phyloP scores from a whole-genome alignment of 2,888 invertebrate species.

The Drosophila macrospina region DNA sequence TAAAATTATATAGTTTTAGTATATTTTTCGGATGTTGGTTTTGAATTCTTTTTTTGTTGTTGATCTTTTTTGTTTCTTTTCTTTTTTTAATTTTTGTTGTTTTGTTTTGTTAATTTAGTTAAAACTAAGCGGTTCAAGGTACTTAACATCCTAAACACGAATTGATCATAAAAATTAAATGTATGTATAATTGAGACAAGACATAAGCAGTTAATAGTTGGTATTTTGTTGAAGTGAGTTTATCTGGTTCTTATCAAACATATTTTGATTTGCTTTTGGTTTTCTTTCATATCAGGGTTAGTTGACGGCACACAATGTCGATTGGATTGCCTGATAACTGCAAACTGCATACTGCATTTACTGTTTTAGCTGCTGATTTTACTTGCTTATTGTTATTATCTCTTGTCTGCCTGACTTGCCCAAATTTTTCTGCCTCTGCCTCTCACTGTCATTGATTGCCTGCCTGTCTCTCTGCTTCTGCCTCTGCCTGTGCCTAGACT shows the following conservation, averaged over 20 bases:
- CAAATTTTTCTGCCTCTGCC: constrained; percentile 60
- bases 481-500: constrained; percentile 77
- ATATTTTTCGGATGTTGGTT: constrained; percentile 50
- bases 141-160: constrained; percentile 78
- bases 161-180: constrained; percentile 67
- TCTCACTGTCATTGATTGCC: constrained; percentile 63
- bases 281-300: constrained; percentile 39
- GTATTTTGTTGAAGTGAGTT: constrained; percentile 45
- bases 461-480: constrained; percentile 69
- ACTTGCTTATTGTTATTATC: constrained; percentile 27
- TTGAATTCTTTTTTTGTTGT: constrained; percentile 16
- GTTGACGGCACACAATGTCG: constrained; percentile 40
- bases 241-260: constrained; percentile 31
- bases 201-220: constrained; percentile 56
- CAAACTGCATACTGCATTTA: constrained; percentile 27
- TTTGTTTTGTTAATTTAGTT: constrained; percentile 68
- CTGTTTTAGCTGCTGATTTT: constrained; percentile 47
- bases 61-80: constrained; percentile 9
- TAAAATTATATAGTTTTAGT: constrained; percentile 58
- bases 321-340: constrained; percentile 21
- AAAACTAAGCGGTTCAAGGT: constrained; percentile 76
- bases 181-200: constrained; percentile 55
- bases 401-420: constrained; percentile 56
- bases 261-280: constrained; percentile 30
- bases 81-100: constrained; percentile 30